Evolutionary conservation across 92 coral and sea anemone species (phyloP).

Genomic region (Palythoa grandis): DNA sequence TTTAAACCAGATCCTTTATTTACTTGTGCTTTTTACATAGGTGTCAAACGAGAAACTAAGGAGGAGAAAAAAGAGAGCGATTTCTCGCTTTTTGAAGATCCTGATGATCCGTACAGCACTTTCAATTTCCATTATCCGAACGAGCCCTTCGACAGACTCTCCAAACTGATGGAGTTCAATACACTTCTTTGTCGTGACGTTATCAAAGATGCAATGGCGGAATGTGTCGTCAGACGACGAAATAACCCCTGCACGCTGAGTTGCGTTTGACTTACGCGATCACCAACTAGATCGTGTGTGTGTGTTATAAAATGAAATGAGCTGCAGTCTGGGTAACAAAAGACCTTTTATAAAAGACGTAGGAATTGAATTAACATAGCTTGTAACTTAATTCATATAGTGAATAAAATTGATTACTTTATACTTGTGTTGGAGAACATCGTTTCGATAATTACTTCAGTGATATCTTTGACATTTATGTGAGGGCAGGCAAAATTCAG

Average conservation of each 20-base stretch:
- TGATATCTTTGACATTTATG: too few species aligned
- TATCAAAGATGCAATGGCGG: constrained; percentile 71
- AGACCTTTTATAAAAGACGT: too few species aligned
- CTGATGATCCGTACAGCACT: constrained; percentile 61
- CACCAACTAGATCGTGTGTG: too few species aligned
- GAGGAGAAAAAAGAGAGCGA: constrained; percentile 62
- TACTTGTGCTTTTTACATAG: constrained; percentile 23
- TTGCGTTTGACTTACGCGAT: background rate
- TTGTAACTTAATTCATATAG: too few species aligned
- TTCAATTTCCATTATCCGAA: constrained; percentile 70
- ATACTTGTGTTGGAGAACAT: too few species aligned
- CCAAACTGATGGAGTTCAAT: constrained; percentile 70
- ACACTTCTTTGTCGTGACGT: constrained; percentile 58
- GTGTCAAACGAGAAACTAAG: constrained; percentile 48
- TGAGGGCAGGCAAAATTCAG: too few species aligned
- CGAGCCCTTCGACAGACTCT: constrained; percentile 63
- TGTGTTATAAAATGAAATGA: too few species aligned
- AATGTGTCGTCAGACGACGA: constrained; percentile 51
- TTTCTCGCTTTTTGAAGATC: constrained; percentile 80
- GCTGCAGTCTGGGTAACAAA: too few species aligned
- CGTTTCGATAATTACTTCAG: too few species aligned
- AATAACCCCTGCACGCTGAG: constrained; percentile 16
- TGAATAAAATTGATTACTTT: too few species aligned
- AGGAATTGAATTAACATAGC: too few species aligned
- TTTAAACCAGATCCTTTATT: background rate